A percentile compares a stretch with the other conserved stretches of the same genome.
phyloP scores from a whole-genome alignment of 2,797 vertebrate genomes.

The Rallus crepitans region DNA sequence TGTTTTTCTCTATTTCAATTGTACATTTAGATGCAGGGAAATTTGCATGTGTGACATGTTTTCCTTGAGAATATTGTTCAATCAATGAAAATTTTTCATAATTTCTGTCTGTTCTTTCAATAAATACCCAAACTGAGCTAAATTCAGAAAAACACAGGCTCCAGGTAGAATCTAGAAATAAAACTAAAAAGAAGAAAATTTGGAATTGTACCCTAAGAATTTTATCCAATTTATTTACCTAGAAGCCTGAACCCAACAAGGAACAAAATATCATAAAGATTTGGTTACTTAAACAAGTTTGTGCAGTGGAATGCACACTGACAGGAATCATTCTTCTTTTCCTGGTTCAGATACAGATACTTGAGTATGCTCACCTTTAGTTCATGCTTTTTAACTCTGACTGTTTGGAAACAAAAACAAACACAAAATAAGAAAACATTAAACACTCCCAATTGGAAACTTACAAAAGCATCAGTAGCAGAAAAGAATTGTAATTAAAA shows the following conservation, averaged over 20 bases:
- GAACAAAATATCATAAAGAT: not conserved
- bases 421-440: conserved; percentile 13
- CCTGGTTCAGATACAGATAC: not conserved
- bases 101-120: not conserved
- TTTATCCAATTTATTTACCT: not conserved
- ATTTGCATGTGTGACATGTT: not conserved
- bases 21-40: not conserved
- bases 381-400: conserved; percentile 44
- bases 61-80: not conserved
- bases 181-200: not conserved
- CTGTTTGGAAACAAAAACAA: conserved; percentile 51
- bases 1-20: not conserved
- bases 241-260: not conserved
- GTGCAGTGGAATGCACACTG: not conserved
- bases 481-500: conserved; percentile 45
- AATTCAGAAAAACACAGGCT: not conserved
- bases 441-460: not conserved
- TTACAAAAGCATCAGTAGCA: not conserved
- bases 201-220: not conserved
- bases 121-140: not conserved
- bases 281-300: not conserved
- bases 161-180: not conserved
- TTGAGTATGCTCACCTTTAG: not conserved
- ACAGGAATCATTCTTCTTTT: conserved; percentile 17
- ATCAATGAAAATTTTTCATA: not conserved